Conservation (phyloP, 2,113 vertebrate genomes). For the Tragelaphus imberbis region DNA sequence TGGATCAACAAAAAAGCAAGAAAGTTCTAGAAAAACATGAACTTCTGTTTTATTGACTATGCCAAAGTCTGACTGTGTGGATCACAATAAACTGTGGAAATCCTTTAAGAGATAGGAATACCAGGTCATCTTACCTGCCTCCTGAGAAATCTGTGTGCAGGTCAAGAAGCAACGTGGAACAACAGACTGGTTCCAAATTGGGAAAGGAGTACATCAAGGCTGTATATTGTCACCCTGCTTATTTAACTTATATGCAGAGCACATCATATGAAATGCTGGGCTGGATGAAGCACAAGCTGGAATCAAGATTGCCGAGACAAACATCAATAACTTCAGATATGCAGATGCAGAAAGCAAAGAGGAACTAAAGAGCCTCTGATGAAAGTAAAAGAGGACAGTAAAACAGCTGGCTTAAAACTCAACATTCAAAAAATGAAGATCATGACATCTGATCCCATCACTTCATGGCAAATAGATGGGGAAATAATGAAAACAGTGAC, state of each 20-base stretch:
- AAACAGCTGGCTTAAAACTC: not conserved
- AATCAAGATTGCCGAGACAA: not conserved
- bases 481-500: not conserved
- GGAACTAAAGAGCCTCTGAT: not conserved
- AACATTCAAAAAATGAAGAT: not conserved
- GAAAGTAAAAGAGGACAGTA: not conserved
- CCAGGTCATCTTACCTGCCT: not conserved
- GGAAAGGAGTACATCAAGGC: not conserved
- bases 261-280: not conserved
- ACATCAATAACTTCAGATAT: not conserved
- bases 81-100: not conserved
- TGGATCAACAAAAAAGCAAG: not conserved
- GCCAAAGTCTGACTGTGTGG: not conserved
- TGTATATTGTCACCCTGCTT: not conserved
- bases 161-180: not conserved
- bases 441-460: not conserved
- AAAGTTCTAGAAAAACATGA: not conserved
- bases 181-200: not conserved
- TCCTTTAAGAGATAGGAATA: not conserved
- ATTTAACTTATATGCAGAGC: not conserved
- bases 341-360: not conserved
- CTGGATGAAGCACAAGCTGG: not conserved
- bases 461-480: not conserved
- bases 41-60: not conserved
- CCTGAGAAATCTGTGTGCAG: not conserved